Conservation (phyloP, 2,113 vertebrate species). For the Apteryx mantelli region DNA sequence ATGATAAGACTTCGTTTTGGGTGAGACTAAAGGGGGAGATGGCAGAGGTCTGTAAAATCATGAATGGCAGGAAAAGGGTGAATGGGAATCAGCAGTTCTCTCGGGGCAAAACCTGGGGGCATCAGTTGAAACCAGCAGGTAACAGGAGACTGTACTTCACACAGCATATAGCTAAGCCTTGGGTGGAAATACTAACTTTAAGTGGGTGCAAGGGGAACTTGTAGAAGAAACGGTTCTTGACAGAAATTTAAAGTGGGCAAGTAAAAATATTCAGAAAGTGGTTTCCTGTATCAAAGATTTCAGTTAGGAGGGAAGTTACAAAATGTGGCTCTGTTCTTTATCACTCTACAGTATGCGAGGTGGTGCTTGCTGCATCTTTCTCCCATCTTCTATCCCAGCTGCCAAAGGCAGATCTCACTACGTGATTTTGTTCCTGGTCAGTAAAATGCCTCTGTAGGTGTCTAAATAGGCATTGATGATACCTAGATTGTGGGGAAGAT, state of each 20-base stretch:
- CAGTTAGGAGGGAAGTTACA: background rate
- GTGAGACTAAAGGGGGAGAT: background rate
- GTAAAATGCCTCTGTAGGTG: background rate
- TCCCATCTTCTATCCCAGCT: background rate
- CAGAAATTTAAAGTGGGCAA: background rate
- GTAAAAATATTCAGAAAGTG: background rate
- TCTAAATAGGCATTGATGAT: background rate
- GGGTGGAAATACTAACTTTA: background rate
- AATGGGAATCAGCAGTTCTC: background rate
- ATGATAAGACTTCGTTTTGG: background rate
- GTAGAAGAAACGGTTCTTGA: background rate
- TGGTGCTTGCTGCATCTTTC: background rate
- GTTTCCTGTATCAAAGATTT: background rate
- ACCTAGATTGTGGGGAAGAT: too few relatives aligned
- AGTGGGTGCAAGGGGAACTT: background rate
- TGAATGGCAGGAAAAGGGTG: background rate
- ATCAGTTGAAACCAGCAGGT: background rate
- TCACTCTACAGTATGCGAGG: background rate
- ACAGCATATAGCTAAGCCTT: background rate
- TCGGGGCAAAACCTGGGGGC: background rate
- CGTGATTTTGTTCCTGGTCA: background rate
- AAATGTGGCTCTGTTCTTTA: background rate
- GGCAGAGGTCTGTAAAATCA: background rate
- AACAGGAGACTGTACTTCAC: background rate
- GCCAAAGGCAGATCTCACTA: too few relatives aligned